phyloP scores from a whole-genome alignment of 2,113 vertebrate genomes.

The Stigmatopora argus region DNA sequence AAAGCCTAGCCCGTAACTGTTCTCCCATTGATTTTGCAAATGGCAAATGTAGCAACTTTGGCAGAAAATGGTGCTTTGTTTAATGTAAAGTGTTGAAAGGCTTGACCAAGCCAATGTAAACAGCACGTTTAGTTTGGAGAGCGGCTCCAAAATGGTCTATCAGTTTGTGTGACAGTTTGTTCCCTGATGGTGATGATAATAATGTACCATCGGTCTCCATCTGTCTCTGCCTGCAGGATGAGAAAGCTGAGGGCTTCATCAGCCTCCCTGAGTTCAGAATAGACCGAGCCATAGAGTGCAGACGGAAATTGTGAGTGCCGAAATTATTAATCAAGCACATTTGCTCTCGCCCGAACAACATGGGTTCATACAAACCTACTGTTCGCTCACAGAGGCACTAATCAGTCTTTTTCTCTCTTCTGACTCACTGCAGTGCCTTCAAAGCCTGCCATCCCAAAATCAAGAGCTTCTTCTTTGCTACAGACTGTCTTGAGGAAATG shows the following conservation, averaged over 20 bases:
- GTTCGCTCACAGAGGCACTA: constrained; percentile 20
- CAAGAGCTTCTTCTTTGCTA: constrained; percentile 90
- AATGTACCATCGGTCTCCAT: constrained; percentile 45
- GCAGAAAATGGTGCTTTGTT: background rate
- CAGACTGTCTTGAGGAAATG: constrained; percentile 89
- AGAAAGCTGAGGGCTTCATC: constrained; percentile 88
- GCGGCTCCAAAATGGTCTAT: constrained; percentile 23
- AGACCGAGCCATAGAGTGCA: constrained; percentile 84
- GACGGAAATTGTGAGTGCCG: constrained; percentile 84
- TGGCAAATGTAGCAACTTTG: background rate
- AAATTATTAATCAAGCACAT: constrained; percentile 61
- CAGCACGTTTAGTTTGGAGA: constrained; percentile 41
- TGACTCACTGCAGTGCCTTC: constrained; percentile 75
- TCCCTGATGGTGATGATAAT: constrained; percentile 35
- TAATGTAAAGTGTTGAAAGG: constrained; percentile 11
- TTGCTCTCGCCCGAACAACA: constrained; percentile 40
- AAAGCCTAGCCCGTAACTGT: too few species aligned
- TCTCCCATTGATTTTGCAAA: background rate
- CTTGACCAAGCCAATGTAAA: constrained; percentile 25
- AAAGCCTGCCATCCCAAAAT: constrained; percentile 90
- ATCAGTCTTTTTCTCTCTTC: constrained; percentile 42
- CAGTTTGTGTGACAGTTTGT: constrained; percentile 49
- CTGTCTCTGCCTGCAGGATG: constrained; percentile 73
- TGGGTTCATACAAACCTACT: constrained; percentile 10
- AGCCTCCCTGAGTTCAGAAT: constrained; percentile 89